These are phyloP conservation scores for Syrphus vitripennis DNA, from an alignment of 2,888 invertebrate species.

Conservation along the genomic window DNA sequence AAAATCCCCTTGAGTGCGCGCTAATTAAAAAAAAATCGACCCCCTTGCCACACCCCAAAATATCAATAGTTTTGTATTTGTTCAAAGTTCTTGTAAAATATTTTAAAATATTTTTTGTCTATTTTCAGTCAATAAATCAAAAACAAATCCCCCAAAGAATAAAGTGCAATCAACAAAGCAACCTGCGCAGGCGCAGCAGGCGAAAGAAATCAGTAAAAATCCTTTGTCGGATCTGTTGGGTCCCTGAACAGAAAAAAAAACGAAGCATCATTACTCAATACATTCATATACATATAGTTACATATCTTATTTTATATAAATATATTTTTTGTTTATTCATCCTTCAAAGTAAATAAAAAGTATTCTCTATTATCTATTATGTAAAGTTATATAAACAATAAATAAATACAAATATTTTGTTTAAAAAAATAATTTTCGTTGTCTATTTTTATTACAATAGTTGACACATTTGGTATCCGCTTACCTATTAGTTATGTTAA, in stretches of 20 bases:
- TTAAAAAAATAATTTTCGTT: slow-evolving; percentile 36
- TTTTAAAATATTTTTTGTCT: background rate
- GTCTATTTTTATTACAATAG: slow-evolving; percentile 21
- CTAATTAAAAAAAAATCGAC: too few species aligned
- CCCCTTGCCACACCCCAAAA: too few species aligned
- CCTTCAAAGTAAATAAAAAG: slow-evolving; percentile 17
- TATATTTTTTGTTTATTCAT: slow-evolving; percentile 4
- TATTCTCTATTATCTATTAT: slow-evolving; percentile 46
- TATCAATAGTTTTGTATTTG: too few species aligned
- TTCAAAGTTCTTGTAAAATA: too few species aligned
- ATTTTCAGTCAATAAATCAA: slow-evolving; percentile 37
- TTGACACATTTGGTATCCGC: slow-evolving; percentile 67
- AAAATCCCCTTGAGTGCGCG: too few species aligned
- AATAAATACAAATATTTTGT: slow-evolving; percentile 36
- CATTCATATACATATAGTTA: slow-evolving; percentile 25
- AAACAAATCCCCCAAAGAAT: background rate
- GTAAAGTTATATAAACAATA: slow-evolving; percentile 37
- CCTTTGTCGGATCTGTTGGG: slow-evolving; percentile 53
- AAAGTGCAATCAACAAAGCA: slow-evolving; percentile 17
- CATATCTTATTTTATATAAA: slow-evolving; percentile 6
- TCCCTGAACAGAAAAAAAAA: slow-evolving; percentile 20
- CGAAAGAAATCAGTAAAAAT: slow-evolving; percentile 29
- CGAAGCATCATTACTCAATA: background rate
- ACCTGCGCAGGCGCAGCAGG: slow-evolving; percentile 1
- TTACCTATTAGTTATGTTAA: slow-evolving; percentile 54